Evolutionary conservation across 2,113 vertebrate genomes (phyloP).

Genomic region (Archocentrus centrarchus): DNA sequence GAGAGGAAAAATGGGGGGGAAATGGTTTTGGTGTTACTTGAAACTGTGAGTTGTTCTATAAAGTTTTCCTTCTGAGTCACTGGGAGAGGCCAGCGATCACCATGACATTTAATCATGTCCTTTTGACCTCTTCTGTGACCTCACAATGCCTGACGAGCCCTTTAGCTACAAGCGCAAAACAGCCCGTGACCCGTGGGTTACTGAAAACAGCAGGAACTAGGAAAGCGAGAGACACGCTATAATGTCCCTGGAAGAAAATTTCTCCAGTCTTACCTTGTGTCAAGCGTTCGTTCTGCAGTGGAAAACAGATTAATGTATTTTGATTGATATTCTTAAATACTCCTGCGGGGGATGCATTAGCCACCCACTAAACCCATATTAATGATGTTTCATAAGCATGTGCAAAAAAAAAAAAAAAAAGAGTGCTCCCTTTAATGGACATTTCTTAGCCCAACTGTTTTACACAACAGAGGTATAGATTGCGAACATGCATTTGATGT

Average conservation of each 20-base stretch:
- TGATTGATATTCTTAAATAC: slow-evolving; percentile 7
- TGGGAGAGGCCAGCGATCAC: slow-evolving; percentile 49
- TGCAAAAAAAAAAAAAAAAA: neutral
- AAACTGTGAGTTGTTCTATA: slow-evolving; percentile 18
- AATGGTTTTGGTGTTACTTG: neutral
- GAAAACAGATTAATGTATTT: slow-evolving; percentile 36
- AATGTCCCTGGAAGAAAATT: slow-evolving; percentile 13
- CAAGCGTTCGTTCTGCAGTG: neutral
- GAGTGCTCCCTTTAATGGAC: neutral
- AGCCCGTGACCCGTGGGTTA: slow-evolving; percentile 50
- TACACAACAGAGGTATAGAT: neutral
- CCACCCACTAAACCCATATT: slow-evolving; percentile 6
- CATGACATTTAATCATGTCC: slow-evolving; percentile 65
- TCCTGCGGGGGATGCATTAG: neutral
- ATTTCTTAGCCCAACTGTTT: slow-evolving; percentile 3
- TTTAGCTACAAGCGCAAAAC: slow-evolving; percentile 44
- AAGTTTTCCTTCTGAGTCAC: slow-evolving; percentile 29
- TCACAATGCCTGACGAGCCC: slow-evolving; percentile 44
- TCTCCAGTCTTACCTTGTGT: slow-evolving; percentile 17
- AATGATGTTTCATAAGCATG: neutral
- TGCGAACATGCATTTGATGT: neutral
- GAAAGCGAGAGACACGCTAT: slow-evolving; percentile 6
- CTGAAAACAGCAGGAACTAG: slow-evolving; percentile 21
- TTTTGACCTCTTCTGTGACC: slow-evolving; percentile 45
- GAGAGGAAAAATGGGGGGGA: neutral